Evolutionary conservation across 2,888 invertebrate species (phyloP), one percentile per base, ranked within the genome.

Genomic region (Chloroclystis v-ata): DNA sequence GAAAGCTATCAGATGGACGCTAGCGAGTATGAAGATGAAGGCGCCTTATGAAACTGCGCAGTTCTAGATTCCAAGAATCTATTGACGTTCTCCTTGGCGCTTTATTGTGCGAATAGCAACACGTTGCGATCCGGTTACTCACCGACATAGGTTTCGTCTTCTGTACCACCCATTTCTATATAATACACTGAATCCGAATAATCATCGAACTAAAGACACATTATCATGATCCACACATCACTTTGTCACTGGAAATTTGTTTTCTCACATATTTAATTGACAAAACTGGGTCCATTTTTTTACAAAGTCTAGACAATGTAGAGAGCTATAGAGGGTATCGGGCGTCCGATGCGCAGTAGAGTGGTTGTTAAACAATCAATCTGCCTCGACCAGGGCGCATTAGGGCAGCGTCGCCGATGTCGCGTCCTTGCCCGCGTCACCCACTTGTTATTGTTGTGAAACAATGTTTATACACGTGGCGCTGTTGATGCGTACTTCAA

Each of bases 381-480:
- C 60, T 54, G 56, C 59, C 61, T 55, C 60, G 54, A 56, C 58
- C 61, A 55, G 61, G 59, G 60, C 68, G 65, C 63, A 66, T 54
- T 61, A 56, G 55, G 57, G 54, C 37, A 50, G 46, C 39, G 67
- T 54, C 63, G 69, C 67, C 68, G 67, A 65, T 69, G 65, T 56
- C 62, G 73, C 77, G 80, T 80, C 78, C 78, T 80, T 79, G 81
- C 67, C 67, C 69, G 70, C 73, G 73, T 73, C 78, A 72, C 69
- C 71, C 77, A 75, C 75, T 74, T 84, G 83, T 81, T 82, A 75
- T 85, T 83, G 82, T 85, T 83, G 83, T 82, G 83, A 82, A 79
- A 83, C 82, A 81, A 76, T 84, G 83, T 85, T 83, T 81, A 79
- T 78, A 83, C 85, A 86, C 86, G 86, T 85, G 85, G 82, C 76